phyloP scores from a whole-genome alignment of 2,113 vertebrate genomes.

The Menura novaehollandiae region DNA sequence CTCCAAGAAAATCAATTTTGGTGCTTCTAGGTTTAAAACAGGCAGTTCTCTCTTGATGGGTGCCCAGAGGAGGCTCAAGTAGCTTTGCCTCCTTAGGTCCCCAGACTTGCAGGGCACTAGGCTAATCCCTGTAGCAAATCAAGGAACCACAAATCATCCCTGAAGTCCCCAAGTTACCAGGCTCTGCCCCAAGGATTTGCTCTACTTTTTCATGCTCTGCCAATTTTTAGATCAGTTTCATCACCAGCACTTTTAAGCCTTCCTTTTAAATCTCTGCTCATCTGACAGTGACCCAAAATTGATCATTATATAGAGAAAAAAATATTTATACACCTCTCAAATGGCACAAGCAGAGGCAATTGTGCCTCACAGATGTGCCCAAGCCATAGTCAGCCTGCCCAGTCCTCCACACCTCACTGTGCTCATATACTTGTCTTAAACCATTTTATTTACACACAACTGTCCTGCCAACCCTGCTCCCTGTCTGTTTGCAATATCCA shows the following conservation, averaged over 20 bases:
- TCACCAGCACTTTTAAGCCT: neutral
- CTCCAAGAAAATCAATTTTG: neutral
- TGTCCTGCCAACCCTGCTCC: neutral
- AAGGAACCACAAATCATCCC: neutral
- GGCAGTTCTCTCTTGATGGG: neutral
- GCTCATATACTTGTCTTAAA: neutral
- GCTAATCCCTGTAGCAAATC: neutral
- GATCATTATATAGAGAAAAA: neutral
- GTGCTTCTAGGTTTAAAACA: neutral
- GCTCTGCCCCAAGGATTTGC: neutral
- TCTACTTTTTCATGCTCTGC: neutral
- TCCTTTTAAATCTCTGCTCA: neutral
- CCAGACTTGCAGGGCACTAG: neutral
- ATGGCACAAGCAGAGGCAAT: neutral
- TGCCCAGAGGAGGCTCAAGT: neutral
- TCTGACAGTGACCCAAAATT: neutral
- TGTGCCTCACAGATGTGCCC: fast-evolving
- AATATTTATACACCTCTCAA: neutral
- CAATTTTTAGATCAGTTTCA: neutral
- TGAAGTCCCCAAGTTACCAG: neutral
- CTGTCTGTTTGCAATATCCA: neutral
- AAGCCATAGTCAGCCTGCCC: neutral
- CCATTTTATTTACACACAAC: neutral
- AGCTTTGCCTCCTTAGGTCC: neutral
- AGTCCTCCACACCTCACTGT: neutral